Evolutionary conservation across 64 coral and sea anemone species (phyloP), one percentile per base, ranked within the genome.

Genomic region (Platygyra sinensis): DNA sequence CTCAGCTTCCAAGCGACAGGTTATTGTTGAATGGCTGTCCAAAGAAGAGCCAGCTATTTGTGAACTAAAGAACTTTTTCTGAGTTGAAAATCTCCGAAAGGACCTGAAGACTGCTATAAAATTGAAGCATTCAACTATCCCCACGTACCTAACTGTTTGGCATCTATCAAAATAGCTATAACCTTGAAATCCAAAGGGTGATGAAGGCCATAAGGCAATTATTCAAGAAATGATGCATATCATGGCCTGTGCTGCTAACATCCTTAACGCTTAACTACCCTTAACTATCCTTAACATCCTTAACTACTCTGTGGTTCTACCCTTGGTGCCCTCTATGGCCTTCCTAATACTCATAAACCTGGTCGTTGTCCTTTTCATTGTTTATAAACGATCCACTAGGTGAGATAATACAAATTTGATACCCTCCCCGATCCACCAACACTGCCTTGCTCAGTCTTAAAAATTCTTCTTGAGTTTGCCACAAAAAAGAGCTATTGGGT

Each of bases 141-240:
- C 95, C 19, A 52, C 91, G 1, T 96, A 96, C 27, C 52, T 93
- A 31, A 88, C 95, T 15, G 95, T 32, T 76, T 90, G 24, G 95
- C 89, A 0, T 93, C 95, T 13, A 93, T 96, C 72, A 96, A 96
- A 76, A 61, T 14, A 77, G 87, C 52, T 93, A 90, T 15, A 96
- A 93, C 42, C 14, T 73, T 0, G 75, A 93, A 28, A 86, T 93
- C 15, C 75, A 96, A 28, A 71, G 54, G 14, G 81, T 96, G 12
- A 54, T 96, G 2, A 90, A 90, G 52, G 72, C 75, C 3, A 84
- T 96, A n/a, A n/a, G n/a, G n/a, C n/a, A 18, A 60, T 96, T 16
- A 74, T 92, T 2, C 91, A 96, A 77, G 95, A 96, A 67, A 96
- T 96, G 95, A 80, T 90, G 74, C 95, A 96, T 42, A n/a, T n/a